Percentiles rank a stretch among this genome's conserved stretches.
These are phyloP conservation scores for Agrenia bidenticulata DNA, from an alignment of 2,888 invertebrate genomes.

Conservation along the genomic window DNA sequence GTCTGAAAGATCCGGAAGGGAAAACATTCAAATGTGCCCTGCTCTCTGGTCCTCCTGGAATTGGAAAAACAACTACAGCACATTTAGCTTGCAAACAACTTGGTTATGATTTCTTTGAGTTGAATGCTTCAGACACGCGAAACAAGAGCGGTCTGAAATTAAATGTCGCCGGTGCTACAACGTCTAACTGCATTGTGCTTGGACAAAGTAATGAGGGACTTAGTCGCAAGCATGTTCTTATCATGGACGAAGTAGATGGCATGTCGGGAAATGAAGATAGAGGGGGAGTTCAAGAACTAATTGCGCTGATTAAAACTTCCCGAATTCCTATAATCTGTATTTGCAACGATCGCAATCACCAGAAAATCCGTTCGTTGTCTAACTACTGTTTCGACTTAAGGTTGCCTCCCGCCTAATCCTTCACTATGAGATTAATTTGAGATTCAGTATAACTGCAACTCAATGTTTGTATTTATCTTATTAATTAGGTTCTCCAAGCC, in stretches of 20 bases:
- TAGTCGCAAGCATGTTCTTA: constrained; percentile 75
- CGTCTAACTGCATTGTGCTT: constrained; percentile 65
- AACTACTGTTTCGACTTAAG: constrained; percentile 92
- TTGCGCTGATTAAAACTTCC: constrained; percentile 82
- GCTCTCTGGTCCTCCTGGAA: constrained; percentile 88
- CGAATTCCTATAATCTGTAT: constrained; percentile 91
- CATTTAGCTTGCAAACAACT: constrained; percentile 84
- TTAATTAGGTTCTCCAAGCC: constrained; percentile 70
- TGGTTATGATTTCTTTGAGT: constrained; percentile 86
- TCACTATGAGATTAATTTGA: too few species aligned
- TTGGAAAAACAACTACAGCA: constrained; percentile 83
- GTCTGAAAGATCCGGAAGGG: constrained; percentile 64
- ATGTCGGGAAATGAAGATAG: constrained; percentile 98
- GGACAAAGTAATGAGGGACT: constrained; percentile 55
- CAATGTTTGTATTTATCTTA: not conserved
- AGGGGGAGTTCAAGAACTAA: constrained; percentile 93
- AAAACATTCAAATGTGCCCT: constrained; percentile 86
- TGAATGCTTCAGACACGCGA: constrained; percentile 96
- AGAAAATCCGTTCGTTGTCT: constrained; percentile 86
- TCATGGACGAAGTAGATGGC: constrained; percentile 99
- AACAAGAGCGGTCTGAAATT: constrained; percentile 82
- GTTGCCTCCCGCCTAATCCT: too few species aligned
- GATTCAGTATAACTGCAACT: too few species aligned
- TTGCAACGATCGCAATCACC: constrained; percentile 94
- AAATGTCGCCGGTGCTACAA: constrained; percentile 77